A percentile compares a stretch with the other conserved stretches of the same genome.
Conservation (phyloP, 2,113 vertebrate species). For the Burhinus oedicnemus region DNA sequence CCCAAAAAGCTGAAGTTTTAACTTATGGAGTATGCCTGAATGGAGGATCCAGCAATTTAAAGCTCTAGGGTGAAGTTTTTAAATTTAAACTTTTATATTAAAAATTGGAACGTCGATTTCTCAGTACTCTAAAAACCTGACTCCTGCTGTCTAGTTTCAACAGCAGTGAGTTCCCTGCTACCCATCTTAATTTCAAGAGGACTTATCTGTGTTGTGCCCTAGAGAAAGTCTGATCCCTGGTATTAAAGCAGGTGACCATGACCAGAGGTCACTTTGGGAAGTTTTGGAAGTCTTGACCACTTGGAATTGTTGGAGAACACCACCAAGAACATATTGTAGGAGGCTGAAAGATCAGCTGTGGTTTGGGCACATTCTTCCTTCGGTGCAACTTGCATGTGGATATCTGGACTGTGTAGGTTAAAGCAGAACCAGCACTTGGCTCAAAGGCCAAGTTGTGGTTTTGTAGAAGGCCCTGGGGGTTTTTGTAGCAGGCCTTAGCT, state of each 20-base stretch:
- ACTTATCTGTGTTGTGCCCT: neutral
- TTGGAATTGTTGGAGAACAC: neutral
- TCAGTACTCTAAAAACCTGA: neutral
- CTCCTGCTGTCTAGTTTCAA: neutral
- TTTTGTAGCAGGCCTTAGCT: neutral
- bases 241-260: neutral
- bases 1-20: neutral
- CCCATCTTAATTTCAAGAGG: neutral
- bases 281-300: neutral
- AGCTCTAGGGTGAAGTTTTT: neutral
- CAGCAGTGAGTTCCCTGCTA: neutral
- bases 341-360: neutral
- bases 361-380: neutral
- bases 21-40: neutral
- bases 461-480: neutral
- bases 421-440: neutral
- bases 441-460: neutral
- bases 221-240: neutral
- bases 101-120: neutral
- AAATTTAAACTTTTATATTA: neutral
- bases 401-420: neutral
- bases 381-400: neutral
- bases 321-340: neutral
- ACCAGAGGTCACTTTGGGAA: neutral
- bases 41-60: neutral